phyloP scores from a whole-genome alignment of 2,888 invertebrate species.

The Chydorus sphaericus region DNA sequence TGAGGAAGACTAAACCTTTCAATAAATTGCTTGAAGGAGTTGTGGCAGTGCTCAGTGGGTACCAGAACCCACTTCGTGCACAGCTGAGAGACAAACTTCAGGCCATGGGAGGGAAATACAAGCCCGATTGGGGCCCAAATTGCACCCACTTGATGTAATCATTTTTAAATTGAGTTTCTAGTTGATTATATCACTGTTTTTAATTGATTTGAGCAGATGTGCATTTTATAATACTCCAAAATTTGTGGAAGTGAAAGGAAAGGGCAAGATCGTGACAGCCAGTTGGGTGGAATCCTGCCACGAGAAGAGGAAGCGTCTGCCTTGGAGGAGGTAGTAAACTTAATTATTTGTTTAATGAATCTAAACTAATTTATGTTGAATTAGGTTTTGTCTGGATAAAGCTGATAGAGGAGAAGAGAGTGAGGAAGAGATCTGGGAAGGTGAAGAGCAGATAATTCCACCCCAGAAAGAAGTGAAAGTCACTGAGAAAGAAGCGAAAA shows the following conservation, averaged over 20 bases:
- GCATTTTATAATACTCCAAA: conserved; percentile 82
- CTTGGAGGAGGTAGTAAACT: conserved; percentile 39
- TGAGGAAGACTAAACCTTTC: conserved; percentile 35
- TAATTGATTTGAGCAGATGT: conserved; percentile 44
- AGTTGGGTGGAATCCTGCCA: conserved; percentile 60
- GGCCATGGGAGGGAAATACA: conserved; percentile 64
- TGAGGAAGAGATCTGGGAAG: conserved; percentile 38
- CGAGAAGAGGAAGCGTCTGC: conserved; percentile 41
- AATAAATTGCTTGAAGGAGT: conserved; percentile 46
- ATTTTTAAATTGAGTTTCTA: conserved; percentile 3
- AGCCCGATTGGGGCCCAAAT: conserved; percentile 51
- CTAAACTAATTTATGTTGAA: conserved; percentile 6
- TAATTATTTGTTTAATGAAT: background rate
- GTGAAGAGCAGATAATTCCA: conserved; percentile 18
- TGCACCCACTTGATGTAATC: conserved; percentile 74
- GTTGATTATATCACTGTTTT: background rate
- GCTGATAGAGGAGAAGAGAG: conserved; percentile 32
- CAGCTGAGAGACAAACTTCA: conserved; percentile 49
- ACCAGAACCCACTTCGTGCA: conserved; percentile 61
- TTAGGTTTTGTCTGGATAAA: conserved; percentile 41
- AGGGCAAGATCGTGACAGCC: conserved; percentile 47
- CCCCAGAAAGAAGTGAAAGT: background rate
- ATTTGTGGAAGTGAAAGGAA: conserved; percentile 51
- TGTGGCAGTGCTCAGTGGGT: conserved; percentile 70
- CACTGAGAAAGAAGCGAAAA: background rate